phyloP scores from a whole-genome alignment of 1,140 invertebrate species.

The Drosophila lini region DNA sequence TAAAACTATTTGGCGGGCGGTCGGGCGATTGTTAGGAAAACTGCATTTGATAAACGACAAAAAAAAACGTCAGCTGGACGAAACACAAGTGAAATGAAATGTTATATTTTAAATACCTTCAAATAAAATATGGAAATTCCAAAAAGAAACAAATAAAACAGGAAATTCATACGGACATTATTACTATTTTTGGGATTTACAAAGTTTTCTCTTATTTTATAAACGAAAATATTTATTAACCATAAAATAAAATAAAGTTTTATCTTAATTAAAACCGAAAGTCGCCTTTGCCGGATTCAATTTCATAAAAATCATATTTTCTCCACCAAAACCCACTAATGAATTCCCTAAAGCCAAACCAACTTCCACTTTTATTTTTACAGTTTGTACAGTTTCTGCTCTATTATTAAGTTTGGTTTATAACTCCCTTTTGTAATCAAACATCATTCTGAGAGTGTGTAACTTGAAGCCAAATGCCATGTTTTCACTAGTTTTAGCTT shows the following conservation, averaged over 20 bases:
- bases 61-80: conserved; percentile 38
- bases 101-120: neutral
- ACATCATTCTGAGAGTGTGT: neutral
- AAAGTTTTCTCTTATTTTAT: too few species aligned
- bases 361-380: too few species aligned
- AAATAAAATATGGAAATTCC: neutral
- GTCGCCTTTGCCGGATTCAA: neutral
- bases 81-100: conserved; percentile 31
- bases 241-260: too few species aligned
- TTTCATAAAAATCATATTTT: neutral
- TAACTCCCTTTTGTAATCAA: neutral
- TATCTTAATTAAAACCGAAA: too few species aligned
- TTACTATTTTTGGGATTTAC: too few species aligned
- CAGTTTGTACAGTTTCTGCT: neutral
- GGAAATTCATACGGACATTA: too few species aligned
- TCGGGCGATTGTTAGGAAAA: neutral
- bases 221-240: too few species aligned
- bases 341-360: neutral
- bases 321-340: neutral
- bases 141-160: too few species aligned
- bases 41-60: conserved; percentile 38
- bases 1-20: conserved; percentile 10
- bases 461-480: conserved; percentile 7
- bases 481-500: conserved; percentile 8
- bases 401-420: neutral